Base-by-base conservation (phyloP, 2,113 vertebrate genomes). In the Xenopus laevis region DNA sequence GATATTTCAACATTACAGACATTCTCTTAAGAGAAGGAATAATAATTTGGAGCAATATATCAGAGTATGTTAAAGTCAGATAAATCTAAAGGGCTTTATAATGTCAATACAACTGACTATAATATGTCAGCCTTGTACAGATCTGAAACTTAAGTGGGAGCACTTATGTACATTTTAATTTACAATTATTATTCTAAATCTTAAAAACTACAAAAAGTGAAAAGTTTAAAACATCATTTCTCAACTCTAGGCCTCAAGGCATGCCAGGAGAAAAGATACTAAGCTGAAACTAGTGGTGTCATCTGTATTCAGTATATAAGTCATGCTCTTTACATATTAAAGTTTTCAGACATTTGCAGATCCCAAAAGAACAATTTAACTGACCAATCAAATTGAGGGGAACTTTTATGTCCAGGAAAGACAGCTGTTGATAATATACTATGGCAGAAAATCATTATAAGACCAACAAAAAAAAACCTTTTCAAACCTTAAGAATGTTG, bases 31-130 rank as follows among this genome's bases (percentile, higher is more conserved):
- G 53, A n/a, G 17, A n/a, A n/a, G 12, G 45, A 27, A 63, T 65
- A n/a, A n/a, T n/a, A 72, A 57, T 65, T 72, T 52, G 46, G 61
- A 72, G 2, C 53, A 53, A 46, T 71, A 20, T 40, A 50, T 33
- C 71, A 27, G 61, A 72, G 61, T 11, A 63, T 72, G 55, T 72
- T 65, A 55, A 65, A 50, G 50, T 72, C 71, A 72, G 30, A 57
- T 44, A 30, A 65, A 18, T 65, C 71, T 46, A 55, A 65, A 65
- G 61, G 30, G 61, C 50, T 57, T 55, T 10, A 40, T n/a, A 18
- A 40, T 72, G 45, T 65, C n/a, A 8, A 30, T 2, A 46, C 20
- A 57, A n/a, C 61, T 65, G 61, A 72, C 71, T 16, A 44, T 7
- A 4, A 17, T 20, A 65, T 9, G 47, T 57, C 27, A 11, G 61